Base-by-base conservation (phyloP, 2,113 vertebrate genomes). In the Rhinichthys klamathensis region DNA sequence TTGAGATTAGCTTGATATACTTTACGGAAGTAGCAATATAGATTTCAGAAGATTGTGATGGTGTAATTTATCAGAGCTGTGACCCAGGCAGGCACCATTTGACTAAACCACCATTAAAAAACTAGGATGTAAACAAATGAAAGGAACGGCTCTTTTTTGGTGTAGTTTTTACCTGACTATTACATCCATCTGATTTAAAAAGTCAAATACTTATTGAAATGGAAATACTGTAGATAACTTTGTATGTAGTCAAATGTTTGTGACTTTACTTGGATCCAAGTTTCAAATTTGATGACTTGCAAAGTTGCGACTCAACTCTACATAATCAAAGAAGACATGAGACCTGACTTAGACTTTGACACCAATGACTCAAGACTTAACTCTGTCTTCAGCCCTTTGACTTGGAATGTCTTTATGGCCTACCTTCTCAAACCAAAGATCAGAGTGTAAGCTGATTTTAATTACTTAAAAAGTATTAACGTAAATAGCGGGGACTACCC, bases 101-200 rank as follows among this genome's bases (percentile, higher is more conserved):
- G 12, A 9, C 61, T 54, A 70, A 82, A 82, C 67, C 80, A 13
- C 80, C 65, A 82, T 82, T 54, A 58, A 72, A 82, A 3, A 82
- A 38, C 80, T 56, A 25, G 49, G 30, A 72, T 58, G 30, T 11
- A 13, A 81, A 67, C 27, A 67, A 69, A 65, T 30, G 23, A 21
- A 78, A n/a, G 4, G 11, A 78, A 13, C 18, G 27, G 4, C 23
- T 67, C 12, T 12, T 30, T 75, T 41, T 41, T 41, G 2, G 35
- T 6, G 6, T 18, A 18, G 12, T 51, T 51, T 75, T 75, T 60
- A 60, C 7, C 25, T 23, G 61, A 54, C 9, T n/a, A 30, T 30
- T 61, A 67, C 8, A 46, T 10, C 38, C 21, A 2, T 12, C 54
- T 38, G 1, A 41, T 30, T 32, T 70, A 18, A 46, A 51, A 49